phyloP scores from a whole-genome alignment of 2,797 vertebrate species.

The Lates japonicus region DNA sequence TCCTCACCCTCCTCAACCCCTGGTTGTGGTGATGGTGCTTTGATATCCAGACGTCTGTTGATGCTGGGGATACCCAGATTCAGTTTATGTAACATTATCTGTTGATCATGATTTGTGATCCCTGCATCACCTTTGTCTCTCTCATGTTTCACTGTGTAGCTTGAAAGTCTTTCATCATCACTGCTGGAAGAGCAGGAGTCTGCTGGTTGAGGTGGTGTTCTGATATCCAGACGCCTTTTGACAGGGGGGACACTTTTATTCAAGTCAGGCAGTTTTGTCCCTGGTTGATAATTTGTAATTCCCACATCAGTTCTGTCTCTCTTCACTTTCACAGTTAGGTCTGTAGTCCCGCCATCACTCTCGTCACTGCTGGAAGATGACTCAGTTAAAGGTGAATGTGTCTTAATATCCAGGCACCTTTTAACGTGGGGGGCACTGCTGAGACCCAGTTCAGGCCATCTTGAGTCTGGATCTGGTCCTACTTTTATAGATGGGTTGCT shows the following conservation, averaged over 20 bases:
- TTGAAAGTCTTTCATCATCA: conserved; percentile 5
- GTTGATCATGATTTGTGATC: neutral
- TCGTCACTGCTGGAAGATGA: conserved; percentile 50
- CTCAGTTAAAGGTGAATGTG: neutral
- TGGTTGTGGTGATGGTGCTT: conserved; percentile 23
- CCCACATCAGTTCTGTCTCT: neutral
- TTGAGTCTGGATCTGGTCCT: neutral
- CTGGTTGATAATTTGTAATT: neutral
- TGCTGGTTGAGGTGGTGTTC: neutral
- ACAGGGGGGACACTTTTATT: fast-evolving
- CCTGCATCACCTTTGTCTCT: neutral
- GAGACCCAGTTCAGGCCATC: conserved; percentile 21
- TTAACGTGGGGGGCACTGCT: neutral
- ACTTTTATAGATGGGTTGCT: neutral
- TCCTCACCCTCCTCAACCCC: conserved; percentile 59
- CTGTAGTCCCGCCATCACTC: conserved; percentile 20
- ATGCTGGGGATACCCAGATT: neutral
- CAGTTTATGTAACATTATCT: neutral
- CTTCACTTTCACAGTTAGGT: neutral
- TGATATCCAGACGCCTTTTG: conserved; percentile 32
- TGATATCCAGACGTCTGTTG: conserved; percentile 60
- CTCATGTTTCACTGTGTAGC: neutral
- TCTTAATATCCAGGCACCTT: conserved; percentile 39
- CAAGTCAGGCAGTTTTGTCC: conserved; percentile 8
- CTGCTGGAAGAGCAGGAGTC: conserved; percentile 11